These are phyloP conservation scores for Lethenteron reissneri DNA, from an alignment of 2,113 vertebrate genomes.

Conservation along the genomic window DNA sequence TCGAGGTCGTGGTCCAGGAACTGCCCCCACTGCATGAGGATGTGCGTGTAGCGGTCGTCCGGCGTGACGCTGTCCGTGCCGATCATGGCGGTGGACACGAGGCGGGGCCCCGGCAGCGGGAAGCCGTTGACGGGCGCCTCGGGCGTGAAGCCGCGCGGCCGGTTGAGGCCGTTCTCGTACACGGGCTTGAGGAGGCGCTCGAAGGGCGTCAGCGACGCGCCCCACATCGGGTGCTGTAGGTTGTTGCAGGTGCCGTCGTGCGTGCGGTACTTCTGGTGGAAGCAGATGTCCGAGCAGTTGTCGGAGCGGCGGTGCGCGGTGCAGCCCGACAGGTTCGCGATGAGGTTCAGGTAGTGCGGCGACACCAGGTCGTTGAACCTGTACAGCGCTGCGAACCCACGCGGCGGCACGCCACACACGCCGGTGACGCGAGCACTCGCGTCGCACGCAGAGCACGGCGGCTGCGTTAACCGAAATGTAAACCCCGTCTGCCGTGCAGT, in stretches of 20 bases:
- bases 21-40: slow-evolving; percentile 98
- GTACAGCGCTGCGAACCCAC: slow-evolving; percentile 22
- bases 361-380: slow-evolving; percentile 96
- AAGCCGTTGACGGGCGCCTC: slow-evolving; percentile 40
- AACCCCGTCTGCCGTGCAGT: too few relatives aligned
- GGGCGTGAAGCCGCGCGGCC: slow-evolving; percentile 43
- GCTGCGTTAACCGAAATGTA: too few relatives aligned
- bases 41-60: slow-evolving; percentile 68
- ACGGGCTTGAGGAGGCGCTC: slow-evolving; percentile 69
- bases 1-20: slow-evolving; percentile 91
- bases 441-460: too few relatives aligned
- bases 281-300: slow-evolving; percentile 96
- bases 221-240: slow-evolving; percentile 93
- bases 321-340: slow-evolving; percentile 86
- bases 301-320: slow-evolving; percentile 66
- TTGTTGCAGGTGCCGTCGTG: slow-evolving; percentile 94
- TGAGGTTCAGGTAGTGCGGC: slow-evolving; percentile 68
- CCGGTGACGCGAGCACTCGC: too few relatives aligned
- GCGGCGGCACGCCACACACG: too few relatives aligned
- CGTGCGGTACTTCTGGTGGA: slow-evolving; percentile 82
- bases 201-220: slow-evolving; percentile 79
- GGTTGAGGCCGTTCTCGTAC: slow-evolving; percentile 88
- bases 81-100: slow-evolving; percentile 66
- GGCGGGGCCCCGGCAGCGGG: slow-evolving; percentile 47
- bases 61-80: slow-evolving; percentile 72